Evolutionary conservation across 1,140 invertebrate species (phyloP).

Genomic region (Diorhabda sublineata): DNA sequence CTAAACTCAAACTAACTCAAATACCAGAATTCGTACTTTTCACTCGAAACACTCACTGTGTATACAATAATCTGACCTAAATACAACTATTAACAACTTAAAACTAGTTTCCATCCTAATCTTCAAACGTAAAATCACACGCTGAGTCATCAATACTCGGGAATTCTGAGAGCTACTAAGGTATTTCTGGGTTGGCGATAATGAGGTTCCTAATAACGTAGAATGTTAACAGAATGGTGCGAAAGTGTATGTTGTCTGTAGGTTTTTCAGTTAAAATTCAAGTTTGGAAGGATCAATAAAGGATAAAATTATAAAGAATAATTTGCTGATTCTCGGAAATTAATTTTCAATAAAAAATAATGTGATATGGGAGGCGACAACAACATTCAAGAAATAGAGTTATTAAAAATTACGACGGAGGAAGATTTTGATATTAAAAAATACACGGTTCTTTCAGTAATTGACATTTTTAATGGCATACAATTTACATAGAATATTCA

Average conservation of each 20-base stretch:
- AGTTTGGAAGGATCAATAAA: no score
- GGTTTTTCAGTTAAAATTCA: neutral
- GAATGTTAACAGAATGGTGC: neutral
- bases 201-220: slow-evolving; percentile 2
- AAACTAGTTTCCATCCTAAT: neutral
- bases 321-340: no score
- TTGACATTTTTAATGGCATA: no score
- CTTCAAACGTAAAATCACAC: slow-evolving; percentile 2
- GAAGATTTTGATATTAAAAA: no score
- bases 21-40: neutral
- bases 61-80: slow-evolving; percentile 4
- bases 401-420: no score
- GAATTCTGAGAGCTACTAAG: neutral
- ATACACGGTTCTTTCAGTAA: no score
- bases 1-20: neutral
- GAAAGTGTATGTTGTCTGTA: neutral
- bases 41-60: neutral
- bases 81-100: slow-evolving; percentile 7
- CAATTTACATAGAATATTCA: no score
- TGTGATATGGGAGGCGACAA: no score
- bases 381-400: no score
- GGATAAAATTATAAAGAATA: no score
- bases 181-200: slow-evolving; percentile 1
- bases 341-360: no score
- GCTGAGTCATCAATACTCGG: neutral